phyloP scores from a whole-genome alignment of 2,113 vertebrate genomes.

The Callopanchax toddi region DNA sequence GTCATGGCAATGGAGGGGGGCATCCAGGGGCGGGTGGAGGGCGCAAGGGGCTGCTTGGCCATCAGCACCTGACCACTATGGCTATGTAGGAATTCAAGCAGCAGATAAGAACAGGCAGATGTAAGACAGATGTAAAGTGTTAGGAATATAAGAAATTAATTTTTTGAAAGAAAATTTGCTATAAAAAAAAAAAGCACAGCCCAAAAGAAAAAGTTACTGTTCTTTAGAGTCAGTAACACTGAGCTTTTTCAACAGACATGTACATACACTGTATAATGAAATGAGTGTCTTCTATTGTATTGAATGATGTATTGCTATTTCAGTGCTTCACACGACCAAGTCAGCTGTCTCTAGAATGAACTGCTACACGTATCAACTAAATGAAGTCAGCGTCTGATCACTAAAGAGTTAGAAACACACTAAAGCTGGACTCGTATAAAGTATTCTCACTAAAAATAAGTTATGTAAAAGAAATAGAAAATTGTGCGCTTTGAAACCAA shows the following conservation, averaged over 20 bases:
- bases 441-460: constrained; percentile 35
- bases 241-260: constrained; percentile 69
- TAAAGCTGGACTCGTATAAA: constrained; percentile 31
- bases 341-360: constrained; percentile 69
- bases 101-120: constrained; percentile 10
- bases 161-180: constrained; percentile 37
- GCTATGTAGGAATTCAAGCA: constrained; percentile 78
- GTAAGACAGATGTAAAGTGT: constrained; percentile 27
- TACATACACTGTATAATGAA: constrained; percentile 77
- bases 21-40: constrained; percentile 79
- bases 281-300: constrained; percentile 70
- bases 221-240: constrained; percentile 22
- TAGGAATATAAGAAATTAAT: constrained; percentile 50
- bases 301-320: constrained; percentile 70
- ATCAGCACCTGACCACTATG: constrained; percentile 93
- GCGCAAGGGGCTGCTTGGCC: constrained; percentile 87
- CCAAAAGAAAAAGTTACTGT: constrained; percentile 36
- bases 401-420: constrained; percentile 41
- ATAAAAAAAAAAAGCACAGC: constrained; percentile 20
- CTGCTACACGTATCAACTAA: constrained; percentile 53
- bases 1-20: constrained; percentile 76
- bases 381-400: constrained; percentile 42
- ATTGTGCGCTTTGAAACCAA: constrained; percentile 64
- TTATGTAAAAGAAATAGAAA: constrained; percentile 5
- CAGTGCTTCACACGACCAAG: constrained; percentile 68